phyloP scores from a whole-genome alignment of 2,113 vertebrate genomes.

The Melozone crissalis region DNA sequence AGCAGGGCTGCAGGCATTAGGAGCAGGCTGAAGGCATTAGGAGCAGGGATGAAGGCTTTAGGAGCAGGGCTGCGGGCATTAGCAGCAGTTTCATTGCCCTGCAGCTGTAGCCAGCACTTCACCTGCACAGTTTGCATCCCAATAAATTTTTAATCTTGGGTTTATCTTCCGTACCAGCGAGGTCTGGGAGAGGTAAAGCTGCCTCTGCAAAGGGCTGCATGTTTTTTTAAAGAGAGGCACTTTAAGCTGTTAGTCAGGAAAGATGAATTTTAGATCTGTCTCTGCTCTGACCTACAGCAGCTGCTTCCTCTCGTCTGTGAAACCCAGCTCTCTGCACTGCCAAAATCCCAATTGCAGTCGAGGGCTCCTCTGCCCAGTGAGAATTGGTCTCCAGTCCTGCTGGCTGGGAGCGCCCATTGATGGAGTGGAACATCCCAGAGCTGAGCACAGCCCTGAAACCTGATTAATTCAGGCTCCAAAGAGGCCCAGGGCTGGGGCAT shows the following conservation, averaged over 20 bases:
- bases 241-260: neutral
- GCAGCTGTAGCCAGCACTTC: neutral
- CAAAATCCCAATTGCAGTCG: neutral
- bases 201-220: neutral
- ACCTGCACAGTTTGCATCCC: neutral
- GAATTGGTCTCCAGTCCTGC: neutral
- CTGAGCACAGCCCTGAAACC: neutral
- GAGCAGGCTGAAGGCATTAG: no score
- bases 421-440: neutral
- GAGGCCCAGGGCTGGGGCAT: neutral
- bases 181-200: neutral
- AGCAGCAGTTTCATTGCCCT: conserved; percentile 22
- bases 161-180: neutral
- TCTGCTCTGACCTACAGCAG: neutral
- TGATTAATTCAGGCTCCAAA: neutral
- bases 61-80: neutral
- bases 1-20: no score
- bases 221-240: conserved; percentile 10
- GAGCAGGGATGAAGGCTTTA: no score
- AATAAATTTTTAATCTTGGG: conserved; percentile 17
- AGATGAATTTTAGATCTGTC: neutral
- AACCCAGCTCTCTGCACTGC: neutral
- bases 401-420: neutral
- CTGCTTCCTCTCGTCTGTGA: neutral
- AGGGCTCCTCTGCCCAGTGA: neutral